These are phyloP conservation scores for Gobius niger DNA, from an alignment of 2,113 vertebrate genomes.

Conservation along the genomic window DNA sequence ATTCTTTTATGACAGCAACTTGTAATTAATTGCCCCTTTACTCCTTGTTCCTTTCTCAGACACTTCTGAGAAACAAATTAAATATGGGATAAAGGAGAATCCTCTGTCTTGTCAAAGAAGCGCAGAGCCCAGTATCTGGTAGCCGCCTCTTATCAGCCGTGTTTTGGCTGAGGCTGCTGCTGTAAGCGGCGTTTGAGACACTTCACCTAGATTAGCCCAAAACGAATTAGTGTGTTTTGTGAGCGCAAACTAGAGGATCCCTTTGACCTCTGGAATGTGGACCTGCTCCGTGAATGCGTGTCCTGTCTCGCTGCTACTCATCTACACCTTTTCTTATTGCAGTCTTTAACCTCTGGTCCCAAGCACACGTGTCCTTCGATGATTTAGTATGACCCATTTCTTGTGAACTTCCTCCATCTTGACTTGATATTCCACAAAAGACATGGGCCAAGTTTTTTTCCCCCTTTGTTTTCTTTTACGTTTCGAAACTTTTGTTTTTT, in stretches of 20 bases:
- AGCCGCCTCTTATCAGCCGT: slow-evolving; percentile 34
- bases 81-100: slow-evolving; percentile 29
- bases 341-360: slow-evolving; percentile 61
- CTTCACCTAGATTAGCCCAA: slow-evolving; percentile 37
- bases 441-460: slow-evolving; percentile 25
- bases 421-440: slow-evolving; percentile 46
- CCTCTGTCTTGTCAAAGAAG: slow-evolving; percentile 16
- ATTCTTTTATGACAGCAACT: slow-evolving; percentile 15
- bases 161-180: slow-evolving; percentile 31
- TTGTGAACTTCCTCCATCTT: slow-evolving; percentile 42
- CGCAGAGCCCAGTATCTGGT: slow-evolving; percentile 48
- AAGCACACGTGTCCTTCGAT: slow-evolving; percentile 46
- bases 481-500: slow-evolving; percentile 18
- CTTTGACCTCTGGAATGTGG: slow-evolving; percentile 64
- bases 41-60: slow-evolving; percentile 32
- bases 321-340: slow-evolving; percentile 63
- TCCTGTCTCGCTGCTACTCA: slow-evolving; percentile 56
- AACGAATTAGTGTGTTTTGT: slow-evolving; percentile 34
- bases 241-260: slow-evolving; percentile 58
- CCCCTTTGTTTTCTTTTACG: slow-evolving; percentile 14
- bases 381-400: slow-evolving; percentile 30
- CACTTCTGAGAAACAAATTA: slow-evolving; percentile 50
- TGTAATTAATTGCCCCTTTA: slow-evolving; percentile 18
- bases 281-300: slow-evolving; percentile 41
- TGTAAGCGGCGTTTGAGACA: slow-evolving; percentile 15